phyloP scores from a whole-genome alignment of 2,888 invertebrate species.

The Globia sparganii region DNA sequence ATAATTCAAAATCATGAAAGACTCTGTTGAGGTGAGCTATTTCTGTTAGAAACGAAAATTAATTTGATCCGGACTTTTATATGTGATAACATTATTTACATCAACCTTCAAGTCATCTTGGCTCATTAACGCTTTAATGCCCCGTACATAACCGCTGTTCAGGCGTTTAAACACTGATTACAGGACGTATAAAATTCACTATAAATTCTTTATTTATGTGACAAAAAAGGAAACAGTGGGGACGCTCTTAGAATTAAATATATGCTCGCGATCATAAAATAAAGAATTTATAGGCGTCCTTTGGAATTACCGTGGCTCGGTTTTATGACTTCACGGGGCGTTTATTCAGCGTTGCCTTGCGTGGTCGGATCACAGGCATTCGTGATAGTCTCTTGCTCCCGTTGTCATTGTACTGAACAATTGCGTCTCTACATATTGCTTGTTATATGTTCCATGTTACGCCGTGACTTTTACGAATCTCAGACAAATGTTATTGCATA shows the following conservation, averaged over 20 bases:
- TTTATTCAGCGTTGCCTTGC: slow-evolving; percentile 84
- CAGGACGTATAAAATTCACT: slow-evolving; percentile 81
- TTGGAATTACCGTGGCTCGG: slow-evolving; percentile 88
- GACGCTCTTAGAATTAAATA: slow-evolving; percentile 88
- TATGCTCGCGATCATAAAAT: slow-evolving; percentile 89
- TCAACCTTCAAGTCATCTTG: slow-evolving; percentile 72
- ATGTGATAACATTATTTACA: slow-evolving; percentile 77
- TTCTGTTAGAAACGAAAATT: slow-evolving; percentile 68
- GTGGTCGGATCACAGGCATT: slow-evolving; percentile 84
- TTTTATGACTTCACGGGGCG: slow-evolving; percentile 89
- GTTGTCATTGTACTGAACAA: slow-evolving; percentile 77
- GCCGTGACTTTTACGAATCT: slow-evolving; percentile 65
- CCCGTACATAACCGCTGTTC: slow-evolving; percentile 70
- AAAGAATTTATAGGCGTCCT: slow-evolving; percentile 90
- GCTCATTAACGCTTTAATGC: slow-evolving; percentile 79
- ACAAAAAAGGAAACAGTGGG: slow-evolving; percentile 87
- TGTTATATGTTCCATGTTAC: slow-evolving; percentile 53
- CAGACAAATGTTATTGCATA: slow-evolving; percentile 58
- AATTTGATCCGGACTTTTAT: slow-evolving; percentile 68
- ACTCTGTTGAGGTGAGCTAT: slow-evolving; percentile 67
- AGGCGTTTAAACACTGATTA: slow-evolving; percentile 82
- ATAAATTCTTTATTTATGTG: slow-evolving; percentile 86
- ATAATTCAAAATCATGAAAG: slow-evolving; percentile 68
- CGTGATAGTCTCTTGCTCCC: slow-evolving; percentile 80
- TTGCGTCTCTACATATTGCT: slow-evolving; percentile 70